Evolutionary conservation across 2,113 vertebrate species (phyloP).

Genomic region (Syngnathus typhle): DNA sequence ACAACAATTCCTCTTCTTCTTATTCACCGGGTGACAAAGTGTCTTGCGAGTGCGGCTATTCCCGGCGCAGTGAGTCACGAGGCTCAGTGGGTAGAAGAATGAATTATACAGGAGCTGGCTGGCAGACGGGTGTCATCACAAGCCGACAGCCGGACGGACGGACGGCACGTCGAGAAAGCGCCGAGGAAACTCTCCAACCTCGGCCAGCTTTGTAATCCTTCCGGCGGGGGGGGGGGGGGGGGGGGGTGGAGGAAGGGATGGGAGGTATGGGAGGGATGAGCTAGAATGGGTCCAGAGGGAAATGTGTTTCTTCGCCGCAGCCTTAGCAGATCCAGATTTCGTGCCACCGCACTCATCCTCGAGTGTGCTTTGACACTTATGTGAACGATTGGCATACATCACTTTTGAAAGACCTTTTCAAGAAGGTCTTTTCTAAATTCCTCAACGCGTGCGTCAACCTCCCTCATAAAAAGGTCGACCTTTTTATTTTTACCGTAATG

Average conservation of each 20-base stretch:
- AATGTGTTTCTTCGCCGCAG: background rate
- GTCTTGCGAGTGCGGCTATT: background rate
- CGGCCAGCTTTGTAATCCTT: background rate
- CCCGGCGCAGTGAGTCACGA: background rate
- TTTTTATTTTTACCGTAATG: too few species aligned
- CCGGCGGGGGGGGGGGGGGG: background rate
- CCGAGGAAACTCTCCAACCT: background rate
- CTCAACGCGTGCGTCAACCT: too few species aligned
- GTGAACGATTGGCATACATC: too few species aligned
- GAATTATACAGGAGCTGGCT: background rate
- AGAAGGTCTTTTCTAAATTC: too few species aligned
- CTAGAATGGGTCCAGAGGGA: background rate
- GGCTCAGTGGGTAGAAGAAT: slow-evolving; percentile 15
- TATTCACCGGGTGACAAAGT: background rate
- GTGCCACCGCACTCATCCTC: too few species aligned
- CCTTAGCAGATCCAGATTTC: background rate
- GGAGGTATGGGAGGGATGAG: too few species aligned
- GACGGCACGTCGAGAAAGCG: background rate
- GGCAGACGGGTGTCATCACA: background rate
- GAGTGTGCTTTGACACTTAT: too few species aligned
- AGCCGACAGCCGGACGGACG: background rate
- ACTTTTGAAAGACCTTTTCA: too few species aligned
- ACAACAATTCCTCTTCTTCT: background rate
- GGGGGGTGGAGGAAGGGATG: background rate
- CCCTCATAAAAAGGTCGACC: too few species aligned